Evolutionary conservation across 2,113 vertebrate species (phyloP), one percentile per base, ranked within the genome.

Genomic region (Thalassoma bifasciatum): DNA sequence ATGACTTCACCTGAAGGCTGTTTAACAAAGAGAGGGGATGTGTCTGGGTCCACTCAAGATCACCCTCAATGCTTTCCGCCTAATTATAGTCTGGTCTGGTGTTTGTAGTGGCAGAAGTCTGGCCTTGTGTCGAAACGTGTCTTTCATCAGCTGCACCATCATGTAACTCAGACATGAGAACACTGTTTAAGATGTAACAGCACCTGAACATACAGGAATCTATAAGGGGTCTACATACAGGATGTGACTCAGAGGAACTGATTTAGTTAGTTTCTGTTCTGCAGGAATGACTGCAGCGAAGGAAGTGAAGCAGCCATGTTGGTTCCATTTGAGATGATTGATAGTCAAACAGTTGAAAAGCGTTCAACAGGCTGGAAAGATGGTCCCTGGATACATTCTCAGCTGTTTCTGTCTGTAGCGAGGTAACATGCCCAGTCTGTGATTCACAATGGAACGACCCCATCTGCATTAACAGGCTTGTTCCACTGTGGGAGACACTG

Each of bases 381-480:
- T 34, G 0, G 19, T 71, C 56, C 38, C 44, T 13, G 11, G 64
- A 74, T 40, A 53, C 86, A 88, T 89, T 89, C 72, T 46, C 89
- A 90, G 86, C 85, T 91, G 91, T 67, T 84, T 78, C 82, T 88
- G 72, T 75, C 79, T 75, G 53, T 42, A 72, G 40, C 36, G 42
- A 36, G 38, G 61, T 46, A 69, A 84, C 80, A 86, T 78, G 71
- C 58, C 77, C 78, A 53, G 75, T 69, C 73, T 73, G 63, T 84
- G 87, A 73, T 77, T 84, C 84, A 86, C 81, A 79, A 87, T 83
- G 84, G 83, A 87, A 77, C 3, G 5, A 16, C 71, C 81, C 52
- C 87, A 88, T 89, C 86, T 81, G 78, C 82, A 68, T 47, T 85
- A 86, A 91, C 86, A 52, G 72, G 57, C 70, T 90, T 90, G 83